Evolutionary conservation across 1,140 invertebrate species (phyloP).

Genomic region (Drosophila obscura): DNA sequence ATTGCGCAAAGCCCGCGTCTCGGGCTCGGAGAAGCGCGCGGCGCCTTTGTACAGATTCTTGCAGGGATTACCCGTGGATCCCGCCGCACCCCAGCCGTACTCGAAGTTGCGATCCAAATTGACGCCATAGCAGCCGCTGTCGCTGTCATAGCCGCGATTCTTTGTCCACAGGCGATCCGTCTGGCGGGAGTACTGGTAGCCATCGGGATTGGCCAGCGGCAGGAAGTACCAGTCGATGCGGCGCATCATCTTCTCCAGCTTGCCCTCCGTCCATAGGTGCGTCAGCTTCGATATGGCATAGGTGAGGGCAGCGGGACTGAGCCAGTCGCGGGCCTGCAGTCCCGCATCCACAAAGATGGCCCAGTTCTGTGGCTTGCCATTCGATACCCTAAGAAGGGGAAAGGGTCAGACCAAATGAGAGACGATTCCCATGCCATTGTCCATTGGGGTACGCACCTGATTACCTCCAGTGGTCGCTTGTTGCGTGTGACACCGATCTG

Average conservation of each 20-base stretch:
- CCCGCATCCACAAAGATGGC: constrained; percentile 88
- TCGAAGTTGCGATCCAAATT: constrained; percentile 93
- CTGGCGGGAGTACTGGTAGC: constrained; percentile 88
- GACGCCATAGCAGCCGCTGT: constrained; percentile 89
- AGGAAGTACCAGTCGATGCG: constrained; percentile 92
- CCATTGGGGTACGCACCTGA: constrained; percentile 64
- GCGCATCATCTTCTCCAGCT: constrained; percentile 86
- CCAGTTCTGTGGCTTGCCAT: constrained; percentile 86
- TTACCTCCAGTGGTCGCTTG: constrained; percentile 88
- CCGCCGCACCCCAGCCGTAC: constrained; percentile 90
- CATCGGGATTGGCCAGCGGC: constrained; percentile 89
- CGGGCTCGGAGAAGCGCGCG: constrained; percentile 92
- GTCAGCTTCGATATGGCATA: constrained; percentile 91
- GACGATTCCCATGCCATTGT: not conserved
- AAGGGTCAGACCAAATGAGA: not conserved
- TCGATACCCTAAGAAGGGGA: constrained; percentile 86
- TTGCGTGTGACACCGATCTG: constrained; percentile 89
- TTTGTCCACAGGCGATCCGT: constrained; percentile 89
- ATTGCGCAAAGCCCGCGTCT: constrained; percentile 89
- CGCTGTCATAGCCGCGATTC: constrained; percentile 86
- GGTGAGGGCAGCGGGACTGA: constrained; percentile 91
- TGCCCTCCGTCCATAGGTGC: constrained; percentile 85
- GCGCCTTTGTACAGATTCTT: constrained; percentile 91
- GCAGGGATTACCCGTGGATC: constrained; percentile 91
- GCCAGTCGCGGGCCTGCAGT: constrained; percentile 94